These are phyloP conservation scores for Drosophila sordidula DNA, from an alignment of 2,888 invertebrate species.

Conservation along the genomic window DNA sequence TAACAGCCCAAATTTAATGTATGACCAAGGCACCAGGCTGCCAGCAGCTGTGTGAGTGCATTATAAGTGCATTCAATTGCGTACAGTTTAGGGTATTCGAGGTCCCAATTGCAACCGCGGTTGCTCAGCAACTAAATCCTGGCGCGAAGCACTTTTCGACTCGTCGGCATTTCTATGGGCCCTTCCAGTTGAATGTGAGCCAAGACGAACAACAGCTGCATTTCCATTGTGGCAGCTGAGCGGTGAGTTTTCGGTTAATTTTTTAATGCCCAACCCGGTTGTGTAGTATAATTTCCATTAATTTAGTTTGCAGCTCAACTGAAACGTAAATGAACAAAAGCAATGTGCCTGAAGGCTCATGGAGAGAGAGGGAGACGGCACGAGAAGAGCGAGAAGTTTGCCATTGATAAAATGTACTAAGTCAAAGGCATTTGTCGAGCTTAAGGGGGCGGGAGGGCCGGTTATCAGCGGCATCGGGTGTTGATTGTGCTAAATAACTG, in stretches of 20 bases:
- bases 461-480: constrained; percentile 73
- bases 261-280: constrained; percentile 27
- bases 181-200: constrained; percentile 18
- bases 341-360: constrained; percentile 55
- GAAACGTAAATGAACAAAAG: constrained; percentile 73
- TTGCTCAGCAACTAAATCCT: constrained; percentile 28
- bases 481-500: constrained; percentile 79
- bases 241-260: constrained; percentile 32
- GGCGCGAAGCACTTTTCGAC: background rate
- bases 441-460: background rate
- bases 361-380: background rate
- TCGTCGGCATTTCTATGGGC: background rate
- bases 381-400: constrained; percentile 32
- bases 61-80: constrained; percentile 1
- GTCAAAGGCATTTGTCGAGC: constrained; percentile 33
- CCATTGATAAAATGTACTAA: constrained; percentile 68
- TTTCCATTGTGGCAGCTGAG: background rate
- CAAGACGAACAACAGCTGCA: constrained; percentile 9
- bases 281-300: constrained; percentile 66
- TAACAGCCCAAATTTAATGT: too few relatives aligned
- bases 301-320: constrained; percentile 68
- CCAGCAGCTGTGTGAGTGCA: background rate
- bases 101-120: background rate
- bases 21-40: too few relatives aligned
- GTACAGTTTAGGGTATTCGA: background rate